phyloP scores from a whole-genome alignment of 2,888 invertebrate species.

The Suillia variegata region DNA sequence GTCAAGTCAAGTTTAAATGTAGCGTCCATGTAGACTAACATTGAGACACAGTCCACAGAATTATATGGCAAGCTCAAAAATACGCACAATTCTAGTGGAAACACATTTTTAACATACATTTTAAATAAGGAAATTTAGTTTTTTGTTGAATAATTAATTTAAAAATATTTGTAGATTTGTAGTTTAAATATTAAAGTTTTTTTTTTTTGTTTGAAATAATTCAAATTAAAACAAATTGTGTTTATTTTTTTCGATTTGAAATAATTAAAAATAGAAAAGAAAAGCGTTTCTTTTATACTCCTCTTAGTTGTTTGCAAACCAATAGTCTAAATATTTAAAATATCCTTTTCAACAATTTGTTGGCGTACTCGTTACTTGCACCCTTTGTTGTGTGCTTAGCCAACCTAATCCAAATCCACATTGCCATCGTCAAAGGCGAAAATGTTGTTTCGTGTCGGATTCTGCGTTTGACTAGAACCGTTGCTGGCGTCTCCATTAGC shows the following conservation, averaged over 20 bases:
- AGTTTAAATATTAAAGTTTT: not conserved
- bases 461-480: conserved; percentile 36
- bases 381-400: too few relatives aligned
- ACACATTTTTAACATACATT: conserved; percentile 1
- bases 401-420: conserved; percentile 55
- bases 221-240: not conserved
- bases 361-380: too few relatives aligned
- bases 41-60: too few relatives aligned
- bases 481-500: conserved; percentile 20
- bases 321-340: too few relatives aligned
- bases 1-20: too few relatives aligned
- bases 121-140: not conserved
- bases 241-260: conserved; percentile 18
- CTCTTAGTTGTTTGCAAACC: too few relatives aligned
- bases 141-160: not conserved
- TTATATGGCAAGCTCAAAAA: too few relatives aligned
- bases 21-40: too few relatives aligned
- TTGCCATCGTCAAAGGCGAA: conserved; percentile 59
- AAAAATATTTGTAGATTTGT: not conserved
- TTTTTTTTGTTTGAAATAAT: not conserved
- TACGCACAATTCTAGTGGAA: too few relatives aligned
- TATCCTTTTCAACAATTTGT: too few relatives aligned
- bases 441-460: conserved; percentile 45
- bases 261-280: too few relatives aligned
- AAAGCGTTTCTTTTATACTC: too few relatives aligned